phyloP scores from a whole-genome alignment of 1,140 invertebrate species.

The Aphelinus certus region DNA sequence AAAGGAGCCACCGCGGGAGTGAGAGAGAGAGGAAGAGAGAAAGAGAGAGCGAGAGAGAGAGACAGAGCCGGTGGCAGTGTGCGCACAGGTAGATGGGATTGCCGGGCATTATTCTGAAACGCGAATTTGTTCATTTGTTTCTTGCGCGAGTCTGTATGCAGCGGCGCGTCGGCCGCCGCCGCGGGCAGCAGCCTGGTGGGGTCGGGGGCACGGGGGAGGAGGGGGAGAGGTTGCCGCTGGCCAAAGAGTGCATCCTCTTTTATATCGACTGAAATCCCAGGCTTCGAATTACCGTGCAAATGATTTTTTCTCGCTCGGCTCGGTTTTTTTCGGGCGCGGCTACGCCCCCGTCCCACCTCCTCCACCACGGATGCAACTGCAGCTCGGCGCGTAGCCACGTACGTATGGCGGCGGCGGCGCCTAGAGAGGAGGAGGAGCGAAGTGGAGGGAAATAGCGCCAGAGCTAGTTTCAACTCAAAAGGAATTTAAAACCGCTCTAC shows the following conservation, averaged over 20 bases:
- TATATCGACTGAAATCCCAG: constrained; percentile 66
- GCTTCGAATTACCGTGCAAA: constrained; percentile 68
- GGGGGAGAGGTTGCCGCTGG: constrained; percentile 7
- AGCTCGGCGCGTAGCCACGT: constrained; percentile 36
- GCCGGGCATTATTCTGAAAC: constrained; percentile 67
- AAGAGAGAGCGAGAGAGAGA: background rate
- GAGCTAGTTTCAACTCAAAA: constrained; percentile 56
- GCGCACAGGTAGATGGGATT: constrained; percentile 61
- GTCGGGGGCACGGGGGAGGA: background rate
- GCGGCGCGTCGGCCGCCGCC: constrained; percentile 49
- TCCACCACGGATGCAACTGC: no score
- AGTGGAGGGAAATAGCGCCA: background rate
- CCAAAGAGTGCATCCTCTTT: constrained; percentile 59
- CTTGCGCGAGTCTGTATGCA: constrained; percentile 59
- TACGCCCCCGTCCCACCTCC: background rate
- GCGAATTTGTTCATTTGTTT: constrained; percentile 68
- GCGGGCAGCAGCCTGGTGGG: background rate
- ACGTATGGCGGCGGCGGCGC: constrained; percentile 41
- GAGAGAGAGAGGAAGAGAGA: constrained; percentile 5
- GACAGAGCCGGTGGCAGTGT: background rate
- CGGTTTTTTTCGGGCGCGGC: constrained; percentile 52
- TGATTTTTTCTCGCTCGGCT: constrained; percentile 62
- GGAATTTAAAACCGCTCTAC: constrained; percentile 63
- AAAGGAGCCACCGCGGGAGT: background rate
- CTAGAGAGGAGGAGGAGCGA: background rate